Evolutionary conservation across 2,797 vertebrate species (phyloP), one percentile per base, ranked within the genome.

Genomic region (Epinephelus coioides): DNA sequence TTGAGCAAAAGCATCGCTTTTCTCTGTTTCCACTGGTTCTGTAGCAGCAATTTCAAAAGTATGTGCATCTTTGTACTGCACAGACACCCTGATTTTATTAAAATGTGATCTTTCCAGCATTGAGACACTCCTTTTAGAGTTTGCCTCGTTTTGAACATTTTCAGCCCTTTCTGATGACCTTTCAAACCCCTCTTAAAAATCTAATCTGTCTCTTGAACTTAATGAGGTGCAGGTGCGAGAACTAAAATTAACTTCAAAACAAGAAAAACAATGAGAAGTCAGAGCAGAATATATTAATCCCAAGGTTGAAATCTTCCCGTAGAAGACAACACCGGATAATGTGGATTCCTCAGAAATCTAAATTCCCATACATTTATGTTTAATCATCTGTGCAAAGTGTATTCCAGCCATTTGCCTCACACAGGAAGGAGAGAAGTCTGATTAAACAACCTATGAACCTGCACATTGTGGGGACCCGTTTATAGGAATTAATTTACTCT

Each of bases 391-490:
- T 84, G 82, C 55, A 72, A 69, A 74, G 47, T 61, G 55, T 53
- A 43, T 78, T 82, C 65, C 66, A 79, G 60, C 65, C 65, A n/a
- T 81, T 83, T 70, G 27, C 79, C 50, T 81, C 65, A 4, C 30
- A 64, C 55, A 61, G 51, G 77, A 89, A 67, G 34, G 84, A 83
- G 66, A 73, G 73, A 27, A 30, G 75, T 73, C 68, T 78, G 80
- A 92, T 91, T 82, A 90, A 43, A 85, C 85, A 81, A 87, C 87
- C 88, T 86, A 43, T 86, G 90, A 92, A 88, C 89, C 86, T 73
- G 70, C 60, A 53, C 81, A 79, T 86, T 84, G 83, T 86, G 78
- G 71, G 73, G 70, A 78, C 79, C 78, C 62, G 30, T 88, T 90
- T 46, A 55, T 73, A 64, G 64, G 81, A 87, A 90, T 91, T 92